Evolutionary conservation across 2,113 vertebrate genomes (phyloP), one percentile per base, ranked within the genome.

Genomic region (Trogon surrucura): DNA sequence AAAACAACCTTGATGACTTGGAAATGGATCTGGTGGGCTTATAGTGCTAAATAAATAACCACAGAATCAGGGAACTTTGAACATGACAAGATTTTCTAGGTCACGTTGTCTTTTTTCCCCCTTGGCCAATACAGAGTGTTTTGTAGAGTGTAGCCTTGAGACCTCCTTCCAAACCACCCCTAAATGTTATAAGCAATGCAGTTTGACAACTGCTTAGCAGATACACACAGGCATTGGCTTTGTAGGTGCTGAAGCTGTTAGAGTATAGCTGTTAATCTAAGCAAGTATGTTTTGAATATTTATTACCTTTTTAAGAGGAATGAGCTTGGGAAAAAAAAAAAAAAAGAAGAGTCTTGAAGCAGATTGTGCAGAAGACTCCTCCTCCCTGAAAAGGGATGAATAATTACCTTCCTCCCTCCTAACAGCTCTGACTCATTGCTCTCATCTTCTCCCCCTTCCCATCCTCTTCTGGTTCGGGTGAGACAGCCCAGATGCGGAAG

Each of bases 211-310:
- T 86, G 64, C 80, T 85, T 83, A 85, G 91, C 1, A 2, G 79
- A 88, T 61, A 57, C 45, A 29, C 51, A 32, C 22, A 67, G 47
- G 51, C 87, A 61, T 71, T 56, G 79, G 67, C 84, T 89, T 93
- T 80, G 87, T 93, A 91, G 95, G 89, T 95, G 94, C 23, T 91
- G 91, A 92, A 81, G 70, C 69, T 91, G 30, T 70, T 92, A 62
- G 50, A 47, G 20, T 44, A 77, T 38, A 66, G 54, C 71, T 86
- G 64, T 64, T 85, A 91, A 95, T 88, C 32, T 85, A 53, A 85
- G 51, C 56, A 73, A 92, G 79, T 51, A 61, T 20, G 34, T 64
- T 93, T 88, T 93, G 96, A 96, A 93, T 97, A 95, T 95, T 95
- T 93, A 94, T 95, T 94, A 85, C 16, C 71, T 88, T 80, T 93